Evolutionary conservation across 64 coral and sea anemone genomes (phyloP), one percentile per base, ranked within the genome.

Genomic region (Exaiptasia diaphana): DNA sequence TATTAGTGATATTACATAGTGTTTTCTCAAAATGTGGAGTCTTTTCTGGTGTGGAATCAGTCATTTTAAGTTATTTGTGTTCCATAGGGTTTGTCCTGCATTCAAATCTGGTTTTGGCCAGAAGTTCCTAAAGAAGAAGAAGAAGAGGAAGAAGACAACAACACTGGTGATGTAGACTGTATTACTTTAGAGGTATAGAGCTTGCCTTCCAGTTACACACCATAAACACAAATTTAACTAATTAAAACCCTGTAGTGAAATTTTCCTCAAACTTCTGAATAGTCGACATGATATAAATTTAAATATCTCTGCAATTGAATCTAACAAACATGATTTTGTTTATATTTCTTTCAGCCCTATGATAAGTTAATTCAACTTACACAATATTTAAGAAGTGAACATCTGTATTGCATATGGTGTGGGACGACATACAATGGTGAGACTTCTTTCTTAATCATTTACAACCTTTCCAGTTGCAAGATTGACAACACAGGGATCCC

Each of bases 321-420:
- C n/a, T n/a, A n/a, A n/a, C n/a, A n/a, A n/a, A 27, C 8, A 44
- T 24, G 0, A 32, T 82, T 1, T 36, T 59, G 1, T 4, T 34
- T 25, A 22, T 29, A 53, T 65, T 17, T 41, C 14, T 78, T 67
- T 86, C 49, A 99, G 95, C 85, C 77, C 53, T 77, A 83, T 38
- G 95, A 92, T 31, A 99, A 92, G 68, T 52, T 99, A 37, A 43
- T 68, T 0, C 64, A 88, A 50, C 75, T 99, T 0, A 99, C 95
- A 35, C 85, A 88, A 50, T 99, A 99, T 43, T 40, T 99, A 20
- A 79, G 89, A 76, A 73, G 46, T 31, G 49, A 75, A 53, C 90
- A 99, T 73, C 79, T 70, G 27, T 99, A 99, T 53, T 99, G 95
- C 74, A 99, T 93, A 53, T 99, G 90, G 95, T 99, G 95, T 89